A percentile compares a stretch with the other conserved stretches of the same genome.
phyloP scores from a whole-genome alignment of 2,113 vertebrate genomes.

The Hepsetus odoe region DNA sequence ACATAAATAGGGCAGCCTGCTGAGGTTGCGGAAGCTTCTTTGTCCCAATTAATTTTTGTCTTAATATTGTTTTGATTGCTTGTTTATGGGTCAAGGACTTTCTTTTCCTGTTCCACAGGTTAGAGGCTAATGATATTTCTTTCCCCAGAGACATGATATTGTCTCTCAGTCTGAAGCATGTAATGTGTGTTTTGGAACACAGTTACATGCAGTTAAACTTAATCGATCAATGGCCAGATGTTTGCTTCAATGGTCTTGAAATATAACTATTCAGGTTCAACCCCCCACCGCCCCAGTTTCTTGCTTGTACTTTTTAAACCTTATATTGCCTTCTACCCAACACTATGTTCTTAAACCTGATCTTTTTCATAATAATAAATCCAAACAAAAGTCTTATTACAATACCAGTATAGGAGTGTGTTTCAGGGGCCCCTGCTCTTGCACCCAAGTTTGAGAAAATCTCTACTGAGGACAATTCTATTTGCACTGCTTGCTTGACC shows the following conservation, averaged over 20 bases:
- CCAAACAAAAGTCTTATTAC: too few species aligned
- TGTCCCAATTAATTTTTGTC: background rate
- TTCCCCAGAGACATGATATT: slow-evolving; percentile 7
- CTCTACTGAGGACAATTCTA: background rate
- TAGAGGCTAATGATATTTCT: background rate
- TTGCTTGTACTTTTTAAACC: background rate
- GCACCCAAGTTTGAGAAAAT: background rate
- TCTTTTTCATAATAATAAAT: too few species aligned
- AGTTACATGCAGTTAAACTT: background rate
- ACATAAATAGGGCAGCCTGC: background rate
- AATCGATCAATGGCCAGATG: background rate
- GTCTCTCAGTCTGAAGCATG: background rate
- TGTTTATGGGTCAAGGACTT: slow-evolving; percentile 3
- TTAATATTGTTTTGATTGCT: background rate
- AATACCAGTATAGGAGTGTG: too few species aligned
- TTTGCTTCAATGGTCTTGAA: slow-evolving; percentile 10
- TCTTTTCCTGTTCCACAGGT: background rate
- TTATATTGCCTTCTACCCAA: background rate
- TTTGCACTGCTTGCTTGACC: slow-evolving; percentile 4
- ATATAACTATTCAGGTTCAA: background rate
- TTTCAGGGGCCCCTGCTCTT: too few species aligned
- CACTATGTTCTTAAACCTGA: too few species aligned
- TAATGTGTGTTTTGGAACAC: slow-evolving; percentile 28
- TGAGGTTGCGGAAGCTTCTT: background rate
- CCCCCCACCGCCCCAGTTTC: too few species aligned